phyloP scores from a whole-genome alignment of 2,113 vertebrate genomes.

The Antidorcas marsupialis region DNA sequence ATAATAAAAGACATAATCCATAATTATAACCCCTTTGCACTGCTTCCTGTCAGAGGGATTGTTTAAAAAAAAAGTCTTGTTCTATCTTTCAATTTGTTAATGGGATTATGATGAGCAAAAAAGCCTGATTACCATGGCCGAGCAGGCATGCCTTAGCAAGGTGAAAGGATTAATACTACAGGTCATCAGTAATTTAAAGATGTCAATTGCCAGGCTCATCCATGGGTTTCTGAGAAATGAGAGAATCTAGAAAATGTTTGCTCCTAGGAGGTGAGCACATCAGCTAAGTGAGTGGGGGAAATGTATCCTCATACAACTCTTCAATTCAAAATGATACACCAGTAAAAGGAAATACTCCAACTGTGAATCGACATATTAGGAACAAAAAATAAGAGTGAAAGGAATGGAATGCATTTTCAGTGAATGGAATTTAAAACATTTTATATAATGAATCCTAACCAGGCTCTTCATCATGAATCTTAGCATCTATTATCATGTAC shows the following conservation, averaged over 20 bases:
- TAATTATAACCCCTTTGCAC: conserved; percentile 73
- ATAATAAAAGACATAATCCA: conserved; percentile 72
- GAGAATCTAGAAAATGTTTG: conserved; percentile 47
- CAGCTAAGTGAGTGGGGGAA: not conserved
- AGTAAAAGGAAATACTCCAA: not conserved
- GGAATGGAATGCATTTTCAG: not conserved
- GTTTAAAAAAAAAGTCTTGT: conserved; percentile 56
- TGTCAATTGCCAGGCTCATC: conserved; percentile 46
- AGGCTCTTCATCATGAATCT: not conserved
- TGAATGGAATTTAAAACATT: not conserved
- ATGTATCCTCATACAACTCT: not conserved
- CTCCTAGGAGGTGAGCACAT: not conserved
- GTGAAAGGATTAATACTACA: conserved; percentile 54
- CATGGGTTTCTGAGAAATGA: conserved; percentile 43
- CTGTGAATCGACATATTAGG: not conserved
- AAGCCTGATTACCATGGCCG: conserved; percentile 43
- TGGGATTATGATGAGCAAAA: conserved; percentile 57
- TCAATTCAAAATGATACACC: not conserved
- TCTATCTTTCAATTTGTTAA: conserved; percentile 74
- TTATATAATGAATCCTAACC: not conserved
- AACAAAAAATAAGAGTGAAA: not conserved
- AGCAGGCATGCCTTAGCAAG: conserved; percentile 34
- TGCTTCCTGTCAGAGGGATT: conserved; percentile 71
- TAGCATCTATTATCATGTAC: not conserved
- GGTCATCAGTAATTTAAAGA: conserved; percentile 40